A percentile compares a stretch with the other conserved stretches of the same genome.
These are phyloP conservation scores for Siphamia tubifer DNA, from an alignment of 2,113 vertebrate genomes.

Conservation along the genomic window DNA sequence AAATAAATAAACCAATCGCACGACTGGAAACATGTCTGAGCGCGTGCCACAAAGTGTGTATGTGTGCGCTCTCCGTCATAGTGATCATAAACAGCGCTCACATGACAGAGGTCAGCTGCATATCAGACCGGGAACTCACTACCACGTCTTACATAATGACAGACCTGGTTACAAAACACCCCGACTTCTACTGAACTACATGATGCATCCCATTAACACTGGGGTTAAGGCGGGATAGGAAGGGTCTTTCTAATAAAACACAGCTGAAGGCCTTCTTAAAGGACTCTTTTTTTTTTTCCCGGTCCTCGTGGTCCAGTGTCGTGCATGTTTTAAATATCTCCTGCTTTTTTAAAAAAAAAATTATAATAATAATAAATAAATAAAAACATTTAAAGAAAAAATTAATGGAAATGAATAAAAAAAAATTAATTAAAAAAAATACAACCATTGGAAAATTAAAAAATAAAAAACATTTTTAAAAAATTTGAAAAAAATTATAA, in stretches of 20 bases:
- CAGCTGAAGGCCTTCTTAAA: too few species aligned
- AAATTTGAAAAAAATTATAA: too few species aligned
- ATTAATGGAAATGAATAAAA: too few species aligned
- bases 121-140: conserved; percentile 53
- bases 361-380: too few species aligned
- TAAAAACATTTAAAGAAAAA: too few species aligned
- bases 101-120: conserved; percentile 65
- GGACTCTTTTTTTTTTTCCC: too few species aligned
- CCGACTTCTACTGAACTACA: conserved; percentile 18
- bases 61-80: not conserved
- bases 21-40: conserved; percentile 1
- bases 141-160: conserved; percentile 51
- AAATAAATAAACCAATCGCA: conserved; percentile 32
- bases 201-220: not conserved
- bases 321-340: too few species aligned
- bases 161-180: conserved; percentile 52
- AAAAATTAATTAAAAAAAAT: too few species aligned
- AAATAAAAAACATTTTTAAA: too few species aligned
- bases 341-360: too few species aligned
- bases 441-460: too few species aligned
- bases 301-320: too few species aligned
- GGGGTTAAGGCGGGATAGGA: not conserved
- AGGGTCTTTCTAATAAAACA: not conserved
- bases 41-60: conserved; percentile 13
- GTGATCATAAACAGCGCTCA: conserved; percentile 51